Evolutionary conservation across 1,140 invertebrate species (phyloP), one percentile per base, ranked within the genome.

Genomic region (Wasmannia auropunctata): DNA sequence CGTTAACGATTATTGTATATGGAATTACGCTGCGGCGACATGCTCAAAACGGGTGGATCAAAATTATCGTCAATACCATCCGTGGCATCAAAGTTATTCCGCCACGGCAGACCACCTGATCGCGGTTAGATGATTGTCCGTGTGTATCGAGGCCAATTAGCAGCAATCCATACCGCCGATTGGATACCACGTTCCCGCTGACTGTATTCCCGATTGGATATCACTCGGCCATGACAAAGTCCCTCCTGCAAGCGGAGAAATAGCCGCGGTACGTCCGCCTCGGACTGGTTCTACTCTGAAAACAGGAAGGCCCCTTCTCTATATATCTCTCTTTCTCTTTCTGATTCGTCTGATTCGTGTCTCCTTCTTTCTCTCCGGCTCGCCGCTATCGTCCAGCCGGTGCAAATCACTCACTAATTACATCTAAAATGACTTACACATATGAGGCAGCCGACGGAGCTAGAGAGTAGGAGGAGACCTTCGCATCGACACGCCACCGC

Each of bases 201-300:
- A 87, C 90, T 89, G 76, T 92, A 88, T 91, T 85, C 81, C 79
- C 89, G 91, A 87, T 87, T 90, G 86, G 90, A 86, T 91, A 90
- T 89, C 91, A 90, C 85, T 91, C 90, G 75, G 75, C 87, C 92
- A 88, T 90, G 90, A 92, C 91, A 87, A 92, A 91, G 90, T 92
- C 91, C 91, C 92, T 91, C 91, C 91, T 83, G 91, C 58, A 79
- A 91, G 86, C 54, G 77, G 72, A 87, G 87, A 81, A 85, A 84
- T 19, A 62, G 65, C 74, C 34, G 49, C 70, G 86, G 51, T 70
- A 77, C 88, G 79, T 89, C 56, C 85, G 88, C 75, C 88, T 87
- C 75, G 56, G 88, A 91, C 88, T 88, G 85, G 88, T 90, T 89
- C 75, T 72, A 76, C 87, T 77, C 83, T 69, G 85, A 87, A 54